Base-by-base conservation (phyloP, 2,888 invertebrate genomes). In the Rhagophthalmus giganteus region DNA sequence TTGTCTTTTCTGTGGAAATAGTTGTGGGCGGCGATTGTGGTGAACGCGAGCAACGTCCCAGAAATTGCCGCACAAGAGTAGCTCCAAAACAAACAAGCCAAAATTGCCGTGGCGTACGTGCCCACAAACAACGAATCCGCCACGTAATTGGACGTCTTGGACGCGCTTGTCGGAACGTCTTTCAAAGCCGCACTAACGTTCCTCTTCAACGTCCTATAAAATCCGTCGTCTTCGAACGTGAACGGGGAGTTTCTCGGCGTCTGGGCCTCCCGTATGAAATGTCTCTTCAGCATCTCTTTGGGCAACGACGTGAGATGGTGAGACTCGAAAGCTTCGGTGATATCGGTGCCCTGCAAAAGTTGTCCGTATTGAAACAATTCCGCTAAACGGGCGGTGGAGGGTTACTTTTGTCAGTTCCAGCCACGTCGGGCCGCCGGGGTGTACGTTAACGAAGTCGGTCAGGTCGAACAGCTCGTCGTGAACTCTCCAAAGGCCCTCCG, bases 391-490 rank as follows among this genome's bases (percentile, higher is more conserved):
- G 3, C 4, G 7, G 7, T n/a, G 7, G 5, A 1, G 7, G 2
- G 7, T 25, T 37, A 83, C 89, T 78, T 85, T 82, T 1, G 87
- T 82, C 31, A 85, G 74, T 24, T 76, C 74, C 38, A 91, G 66
- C 90, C 90, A 92, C 67, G 87, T 86, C 0, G 77, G 65, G 1
- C 95, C 92, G 26, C 94, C 94, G 0, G 96, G 97, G 78, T 97
- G 97, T 32, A 76, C 79, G 2, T 83, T 74, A 3, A 89, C 76
- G 70, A 94, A 98, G 11, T 81, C 79, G 0, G 84, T 84, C 12
- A 98, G 79, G 74, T 97, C 92, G 72, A 96, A 97, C 13, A 97
- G 76, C 30, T 78, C 77, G 71, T 90, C 80, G 59, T 86, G 78
- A 12, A 91, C 80, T 57, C 91, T 79, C 90, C 91, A 91, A 1